These are phyloP conservation scores for Sitodiplosis mosellana DNA, from an alignment of 1,140 invertebrate genomes.

Conservation along the genomic window DNA sequence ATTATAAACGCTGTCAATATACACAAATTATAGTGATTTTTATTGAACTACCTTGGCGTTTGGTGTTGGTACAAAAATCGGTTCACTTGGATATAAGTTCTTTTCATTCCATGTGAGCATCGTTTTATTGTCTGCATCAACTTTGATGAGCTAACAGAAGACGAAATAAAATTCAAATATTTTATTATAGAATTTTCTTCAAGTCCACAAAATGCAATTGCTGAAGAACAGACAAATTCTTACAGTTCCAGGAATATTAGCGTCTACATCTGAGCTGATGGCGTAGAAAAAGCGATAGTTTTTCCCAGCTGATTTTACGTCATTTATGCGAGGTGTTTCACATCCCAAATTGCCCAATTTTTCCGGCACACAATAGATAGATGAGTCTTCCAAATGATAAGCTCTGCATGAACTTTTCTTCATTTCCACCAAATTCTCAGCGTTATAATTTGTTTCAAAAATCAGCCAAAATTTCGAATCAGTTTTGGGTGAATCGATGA, in stretches of 20 bases:
- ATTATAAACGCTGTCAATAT: not conserved
- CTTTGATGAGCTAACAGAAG: conserved; percentile 49
- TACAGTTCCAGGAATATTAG: conserved; percentile 61
- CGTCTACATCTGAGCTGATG: conserved; percentile 70
- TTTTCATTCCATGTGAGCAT: conserved; percentile 50
- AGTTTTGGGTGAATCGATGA: not conserved
- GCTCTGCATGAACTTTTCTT: conserved; percentile 30
- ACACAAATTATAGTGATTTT: too few species aligned
- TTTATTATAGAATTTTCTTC: conserved; percentile 1
- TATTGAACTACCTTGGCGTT: conserved; percentile 33
- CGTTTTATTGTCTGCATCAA: conserved; percentile 45
- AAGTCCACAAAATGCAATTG: not conserved
- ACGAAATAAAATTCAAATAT: conserved; percentile 2
- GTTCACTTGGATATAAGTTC: conserved; percentile 67
- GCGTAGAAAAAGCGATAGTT: conserved; percentile 76
- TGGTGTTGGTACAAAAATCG: conserved; percentile 61
- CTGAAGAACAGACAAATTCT: conserved; percentile 16
- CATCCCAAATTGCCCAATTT: conserved; percentile 55
- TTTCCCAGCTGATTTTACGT: conserved; percentile 40
- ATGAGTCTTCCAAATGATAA: conserved; percentile 25
- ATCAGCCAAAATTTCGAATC: not conserved
- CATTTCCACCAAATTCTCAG: conserved; percentile 30
- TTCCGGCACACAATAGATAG: conserved; percentile 40
- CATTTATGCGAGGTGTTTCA: conserved; percentile 66
- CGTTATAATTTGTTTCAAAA: not conserved